phyloP scores from a whole-genome alignment of 2,888 invertebrate species.

The Rhingia rostrata region DNA sequence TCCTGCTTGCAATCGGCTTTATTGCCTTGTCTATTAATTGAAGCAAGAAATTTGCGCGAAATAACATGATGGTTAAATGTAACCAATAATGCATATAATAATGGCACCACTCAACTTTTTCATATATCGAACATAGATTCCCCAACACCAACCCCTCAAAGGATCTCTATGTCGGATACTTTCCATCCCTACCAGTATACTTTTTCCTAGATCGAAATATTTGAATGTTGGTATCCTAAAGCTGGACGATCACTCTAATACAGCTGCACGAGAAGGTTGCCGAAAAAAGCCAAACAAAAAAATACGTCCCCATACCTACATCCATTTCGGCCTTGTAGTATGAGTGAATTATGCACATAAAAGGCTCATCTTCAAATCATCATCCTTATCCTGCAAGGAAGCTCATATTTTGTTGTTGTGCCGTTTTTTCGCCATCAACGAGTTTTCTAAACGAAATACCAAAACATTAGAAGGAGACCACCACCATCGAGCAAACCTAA shows the following conservation, averaged over 20 bases:
- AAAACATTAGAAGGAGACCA: constrained; percentile 65
- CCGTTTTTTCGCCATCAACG: constrained; percentile 17
- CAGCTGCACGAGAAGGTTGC: constrained; percentile 28
- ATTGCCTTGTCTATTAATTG: too few relatives aligned
- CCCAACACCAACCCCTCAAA: too few relatives aligned
- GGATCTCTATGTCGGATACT: not conserved
- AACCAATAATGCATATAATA: too few relatives aligned
- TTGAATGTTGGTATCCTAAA: not conserved
- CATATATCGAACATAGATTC: too few relatives aligned
- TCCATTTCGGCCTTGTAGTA: constrained; percentile 6
- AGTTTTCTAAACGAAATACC: constrained; percentile 58
- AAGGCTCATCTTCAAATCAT: constrained; percentile 52
- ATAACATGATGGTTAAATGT: too few relatives aligned
- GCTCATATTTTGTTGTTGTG: constrained; percentile 33
- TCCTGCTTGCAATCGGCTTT: too few relatives aligned
- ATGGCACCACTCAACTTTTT: too few relatives aligned
- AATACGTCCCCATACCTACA: constrained; percentile 4
- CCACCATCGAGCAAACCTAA: constrained; percentile 41
- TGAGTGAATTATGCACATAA: constrained; percentile 25
- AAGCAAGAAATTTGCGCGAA: too few relatives aligned
- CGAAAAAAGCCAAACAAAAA: constrained; percentile 2
- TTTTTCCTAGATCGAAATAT: not conserved
- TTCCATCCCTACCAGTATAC: not conserved
- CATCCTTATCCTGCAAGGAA: constrained; percentile 60
- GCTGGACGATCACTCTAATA: constrained; percentile 10